Percentiles rank a stretch among this genome's conserved stretches.
Evolutionary conservation across 2,888 invertebrate genomes (phyloP).

Genomic region (Dendrolimus houi): DNA sequence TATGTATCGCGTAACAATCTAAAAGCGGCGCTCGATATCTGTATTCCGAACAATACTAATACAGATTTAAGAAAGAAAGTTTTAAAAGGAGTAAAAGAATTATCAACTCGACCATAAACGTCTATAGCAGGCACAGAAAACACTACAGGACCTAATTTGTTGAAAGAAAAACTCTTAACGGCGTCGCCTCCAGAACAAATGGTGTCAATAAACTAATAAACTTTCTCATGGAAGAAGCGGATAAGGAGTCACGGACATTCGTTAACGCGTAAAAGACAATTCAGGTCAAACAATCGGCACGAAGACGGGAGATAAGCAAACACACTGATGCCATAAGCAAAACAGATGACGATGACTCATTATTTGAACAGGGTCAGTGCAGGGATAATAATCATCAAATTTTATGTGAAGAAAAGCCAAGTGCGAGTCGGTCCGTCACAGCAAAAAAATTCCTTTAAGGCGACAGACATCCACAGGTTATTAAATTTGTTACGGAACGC

Average conservation of each 20-base stretch:
- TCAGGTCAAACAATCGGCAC: conserved; percentile 51
- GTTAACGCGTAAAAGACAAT: conserved; percentile 58
- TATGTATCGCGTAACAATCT: no score
- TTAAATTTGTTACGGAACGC: no score
- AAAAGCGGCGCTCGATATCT: no score
- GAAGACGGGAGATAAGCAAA: conserved; percentile 42
- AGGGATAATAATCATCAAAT: no score
- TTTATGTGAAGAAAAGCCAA: no score
- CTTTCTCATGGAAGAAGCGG: conserved; percentile 34
- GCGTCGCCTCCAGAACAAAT: conserved; percentile 22
- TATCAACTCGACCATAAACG: not conserved
- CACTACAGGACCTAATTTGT: conserved; percentile 8
- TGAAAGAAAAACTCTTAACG: conserved; percentile 18
- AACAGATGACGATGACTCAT: conserved; percentile 47
- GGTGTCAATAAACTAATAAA: conserved; percentile 48
- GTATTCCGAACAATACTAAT: no score
- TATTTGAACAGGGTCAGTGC: no score
- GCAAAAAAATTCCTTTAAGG: no score
- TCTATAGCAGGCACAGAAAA: not conserved
- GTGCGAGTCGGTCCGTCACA: no score
- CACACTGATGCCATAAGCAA: conserved; percentile 25
- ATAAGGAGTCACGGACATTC: conserved; percentile 55
- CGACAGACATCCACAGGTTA: no score
- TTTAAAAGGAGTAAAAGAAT: no score
- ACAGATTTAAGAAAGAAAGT: no score